These are phyloP conservation scores for Aphelenchoides fujianensis DNA, from an alignment of 1,140 invertebrate species.

Conservation along the genomic window DNA sequence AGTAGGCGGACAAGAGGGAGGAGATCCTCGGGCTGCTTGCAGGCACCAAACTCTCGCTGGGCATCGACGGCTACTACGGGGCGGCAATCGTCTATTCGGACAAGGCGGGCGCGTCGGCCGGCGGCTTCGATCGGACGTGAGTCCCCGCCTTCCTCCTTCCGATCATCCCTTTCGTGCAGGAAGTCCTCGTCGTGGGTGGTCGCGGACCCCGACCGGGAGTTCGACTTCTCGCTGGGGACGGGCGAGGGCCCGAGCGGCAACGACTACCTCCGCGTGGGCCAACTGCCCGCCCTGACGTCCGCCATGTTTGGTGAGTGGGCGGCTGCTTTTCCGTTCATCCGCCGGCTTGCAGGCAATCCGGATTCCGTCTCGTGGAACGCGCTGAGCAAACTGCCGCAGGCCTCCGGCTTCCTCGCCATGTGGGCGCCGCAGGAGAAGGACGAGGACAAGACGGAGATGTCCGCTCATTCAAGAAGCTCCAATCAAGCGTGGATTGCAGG, in stretches of 20 bases:
- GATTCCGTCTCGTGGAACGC: background rate
- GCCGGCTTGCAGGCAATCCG: no score
- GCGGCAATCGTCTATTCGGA: background rate
- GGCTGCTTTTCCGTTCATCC: no score
- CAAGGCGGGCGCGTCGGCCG: background rate
- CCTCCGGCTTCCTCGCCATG: background rate
- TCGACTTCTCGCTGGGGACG: background rate
- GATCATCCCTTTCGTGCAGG: no score
- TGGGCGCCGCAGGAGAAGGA: background rate
- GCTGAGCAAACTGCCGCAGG: background rate
- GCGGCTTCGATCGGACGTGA: no score
- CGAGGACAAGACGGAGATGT: background rate
- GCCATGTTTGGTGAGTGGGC: constrained; percentile 1
- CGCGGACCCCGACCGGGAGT: no score
- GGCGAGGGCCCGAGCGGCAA: background rate
- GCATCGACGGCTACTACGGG: background rate
- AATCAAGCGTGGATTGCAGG: no score
- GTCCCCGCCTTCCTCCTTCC: no score
- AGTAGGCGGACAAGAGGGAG: no score
- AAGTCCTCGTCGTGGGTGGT: no score
- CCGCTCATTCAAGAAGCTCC: no score
- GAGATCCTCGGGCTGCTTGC: no score
- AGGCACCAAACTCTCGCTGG: no score
- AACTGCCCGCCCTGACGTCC: background rate
- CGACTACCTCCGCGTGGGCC: background rate